Conservation (phyloP, 2,888 invertebrate species). For the Microchrysa polita region DNA sequence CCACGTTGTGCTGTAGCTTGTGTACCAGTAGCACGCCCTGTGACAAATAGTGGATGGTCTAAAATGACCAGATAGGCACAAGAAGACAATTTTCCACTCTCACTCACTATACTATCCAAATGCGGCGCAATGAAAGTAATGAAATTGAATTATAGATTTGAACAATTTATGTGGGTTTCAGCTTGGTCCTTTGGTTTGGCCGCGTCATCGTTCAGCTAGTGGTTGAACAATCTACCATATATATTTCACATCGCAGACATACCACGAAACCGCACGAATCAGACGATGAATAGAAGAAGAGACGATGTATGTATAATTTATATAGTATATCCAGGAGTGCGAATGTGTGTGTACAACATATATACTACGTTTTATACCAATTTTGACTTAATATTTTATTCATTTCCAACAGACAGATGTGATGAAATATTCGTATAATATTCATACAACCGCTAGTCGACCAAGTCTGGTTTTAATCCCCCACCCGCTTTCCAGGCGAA, state of each 20-base stretch:
- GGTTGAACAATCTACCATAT: neutral
- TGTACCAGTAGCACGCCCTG: too few relatives aligned
- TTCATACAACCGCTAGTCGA: neutral
- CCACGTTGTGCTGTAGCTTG: neutral
- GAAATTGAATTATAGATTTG: constrained; percentile 31
- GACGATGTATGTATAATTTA: too few relatives aligned
- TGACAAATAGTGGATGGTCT: neutral
- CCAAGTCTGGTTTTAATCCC: neutral
- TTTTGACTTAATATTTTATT: constrained; percentile 7
- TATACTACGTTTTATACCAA: too few relatives aligned
- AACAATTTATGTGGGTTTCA: constrained; percentile 25
- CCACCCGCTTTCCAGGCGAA: neutral
- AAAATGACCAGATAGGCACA: too few relatives aligned
- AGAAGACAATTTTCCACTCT: too few relatives aligned
- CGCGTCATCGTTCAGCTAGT: neutral
- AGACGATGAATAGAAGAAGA: too few relatives aligned
- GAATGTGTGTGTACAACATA: too few relatives aligned
- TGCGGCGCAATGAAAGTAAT: constrained; percentile 8
- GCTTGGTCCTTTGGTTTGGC: neutral
- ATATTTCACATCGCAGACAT: neutral
- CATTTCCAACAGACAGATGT: constrained; percentile 5
- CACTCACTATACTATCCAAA: neutral
- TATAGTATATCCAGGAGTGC: neutral
- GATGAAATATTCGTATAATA: constrained; percentile 4
- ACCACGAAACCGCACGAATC: neutral